Percentiles rank a stretch among this genome's conserved stretches.
phyloP scores from a whole-genome alignment of 1,140 invertebrate genomes.

The Eulimnadia texana region DNA sequence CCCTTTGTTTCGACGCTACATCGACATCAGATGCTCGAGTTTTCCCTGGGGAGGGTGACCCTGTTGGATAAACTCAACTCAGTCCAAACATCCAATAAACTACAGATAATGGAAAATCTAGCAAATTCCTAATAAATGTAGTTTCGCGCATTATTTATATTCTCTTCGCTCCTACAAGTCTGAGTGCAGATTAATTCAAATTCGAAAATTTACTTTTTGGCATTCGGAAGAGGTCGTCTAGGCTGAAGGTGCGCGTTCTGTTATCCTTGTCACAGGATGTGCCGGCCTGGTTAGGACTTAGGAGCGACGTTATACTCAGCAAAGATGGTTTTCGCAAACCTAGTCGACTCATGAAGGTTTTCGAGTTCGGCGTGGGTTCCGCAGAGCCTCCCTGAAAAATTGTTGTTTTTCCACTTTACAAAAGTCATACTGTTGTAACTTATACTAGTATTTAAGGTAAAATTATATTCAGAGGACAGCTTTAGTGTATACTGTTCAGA shows the following conservation, averaged over 20 bases:
- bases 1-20: slow-evolving; percentile 2
- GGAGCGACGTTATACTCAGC: slow-evolving; percentile 44
- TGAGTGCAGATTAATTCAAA: too few species aligned
- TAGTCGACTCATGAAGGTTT: slow-evolving; percentile 53
- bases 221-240: slow-evolving; percentile 63
- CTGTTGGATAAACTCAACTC: not conserved
- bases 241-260: slow-evolving; percentile 50
- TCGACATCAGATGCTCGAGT: slow-evolving; percentile 3
- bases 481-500: too few species aligned
- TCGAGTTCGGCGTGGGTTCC: slow-evolving; percentile 10
- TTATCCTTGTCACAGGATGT: not conserved
- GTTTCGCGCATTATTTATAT: too few species aligned
- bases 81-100: not conserved
- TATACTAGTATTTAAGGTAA: too few species aligned
- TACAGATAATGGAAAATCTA: too few species aligned
- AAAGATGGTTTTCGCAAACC: slow-evolving; percentile 65
- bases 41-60: slow-evolving; percentile 13
- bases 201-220: slow-evolving; percentile 28
- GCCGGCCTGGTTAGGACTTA: slow-evolving; percentile 20
- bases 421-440: too few species aligned
- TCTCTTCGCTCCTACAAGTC: too few species aligned
- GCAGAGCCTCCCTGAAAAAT: not conserved
- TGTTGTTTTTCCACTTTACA: too few species aligned
- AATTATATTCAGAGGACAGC: too few species aligned
- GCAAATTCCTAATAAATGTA: too few species aligned